A percentile compares a stretch with the other conserved stretches of the same genome.
Evolutionary conservation across 2,113 vertebrate species (phyloP).

Genomic region (Tychaedon coryphoeus): DNA sequence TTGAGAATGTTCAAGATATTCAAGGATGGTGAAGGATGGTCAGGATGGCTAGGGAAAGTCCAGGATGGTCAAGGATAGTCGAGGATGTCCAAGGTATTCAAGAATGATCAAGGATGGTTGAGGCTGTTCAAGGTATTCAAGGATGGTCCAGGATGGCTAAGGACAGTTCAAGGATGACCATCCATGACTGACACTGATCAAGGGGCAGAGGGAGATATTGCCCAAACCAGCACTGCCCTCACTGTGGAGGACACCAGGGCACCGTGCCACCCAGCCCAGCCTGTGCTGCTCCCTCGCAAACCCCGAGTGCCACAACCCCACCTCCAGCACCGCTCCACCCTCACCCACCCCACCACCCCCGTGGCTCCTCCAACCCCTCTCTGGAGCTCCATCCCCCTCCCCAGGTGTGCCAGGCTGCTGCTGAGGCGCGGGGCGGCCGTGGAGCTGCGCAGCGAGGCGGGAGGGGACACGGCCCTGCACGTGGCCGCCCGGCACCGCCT

Average conservation of each 20-base stretch:
- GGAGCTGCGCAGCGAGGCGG: constrained; percentile 27
- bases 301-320: rapidly evolving
- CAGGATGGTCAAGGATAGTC: too few species aligned
- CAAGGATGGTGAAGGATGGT: too few species aligned
- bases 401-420: constrained; percentile 76
- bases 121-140: too few species aligned
- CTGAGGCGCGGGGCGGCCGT: constrained; percentile 67
- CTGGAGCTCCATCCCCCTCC: neutral
- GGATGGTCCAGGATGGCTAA: too few species aligned
- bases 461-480: constrained; percentile 69
- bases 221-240: neutral
- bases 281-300: neutral
- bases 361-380: rapidly evolving
- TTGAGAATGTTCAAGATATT: too few species aligned
- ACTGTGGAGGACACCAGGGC: neutral
- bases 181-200: rapidly evolving
- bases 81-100: neutral
- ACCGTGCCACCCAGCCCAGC: neutral
- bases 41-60: too few species aligned
- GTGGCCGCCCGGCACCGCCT: constrained; percentile 70
- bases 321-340: rapidly evolving
- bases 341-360: rapidly evolving
- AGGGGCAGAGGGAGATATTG: neutral
- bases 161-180: too few species aligned
- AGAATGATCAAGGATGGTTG: too few species aligned